Evolutionary conservation across 1,140 invertebrate genomes (phyloP), one percentile per base, ranked within the genome.

Genomic region (Elymnias hypermnestra): DNA sequence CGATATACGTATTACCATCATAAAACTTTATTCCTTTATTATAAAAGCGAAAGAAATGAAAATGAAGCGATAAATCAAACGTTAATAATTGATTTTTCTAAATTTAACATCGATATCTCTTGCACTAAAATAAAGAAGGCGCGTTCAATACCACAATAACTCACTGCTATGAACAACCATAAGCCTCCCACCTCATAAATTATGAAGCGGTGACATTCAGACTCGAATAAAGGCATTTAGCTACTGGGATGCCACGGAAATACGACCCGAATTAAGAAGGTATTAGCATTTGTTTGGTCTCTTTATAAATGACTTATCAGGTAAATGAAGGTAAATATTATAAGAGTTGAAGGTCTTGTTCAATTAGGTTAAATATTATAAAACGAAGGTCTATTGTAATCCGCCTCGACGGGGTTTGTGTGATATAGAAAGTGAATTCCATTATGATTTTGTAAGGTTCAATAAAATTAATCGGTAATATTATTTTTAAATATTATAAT

Each of bases 121-220:
- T 12, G 8, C 12, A 5, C 14, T 15, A 17, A 15, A 15, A 53
- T 50, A 49, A 49, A 45, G 40, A 41, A 31, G 41, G 43, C 39
- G 37, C 23, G 29, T 55, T 64, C 57, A 28, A 57, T 58, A 38
- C 28, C 31, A 67, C 52, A 55, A 65, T 69, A 70, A 67, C 43
- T 77, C 61, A 66, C 57, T 44, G 53, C 46, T 59, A 61, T 59
- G 52, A 53, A 46, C 53, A 55, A 39, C 21, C 36, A 39, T 59
- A 56, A 52, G 46, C 47, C 37, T 26, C 38, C 52, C 43, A 18
- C 26, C 51, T 60, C 65, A 65, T 78, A 75, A 78, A 78, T 82
- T 75, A 78, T 71, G 50, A 60, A 65, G 52, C 60, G 65, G 58
- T 57, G 72, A 78, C 69, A 67, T 69, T 72, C 56, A 47, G 57